Evolutionary conservation across 2,797 vertebrate species (phyloP).

Genomic region (Gambelia wislizenii): DNA sequence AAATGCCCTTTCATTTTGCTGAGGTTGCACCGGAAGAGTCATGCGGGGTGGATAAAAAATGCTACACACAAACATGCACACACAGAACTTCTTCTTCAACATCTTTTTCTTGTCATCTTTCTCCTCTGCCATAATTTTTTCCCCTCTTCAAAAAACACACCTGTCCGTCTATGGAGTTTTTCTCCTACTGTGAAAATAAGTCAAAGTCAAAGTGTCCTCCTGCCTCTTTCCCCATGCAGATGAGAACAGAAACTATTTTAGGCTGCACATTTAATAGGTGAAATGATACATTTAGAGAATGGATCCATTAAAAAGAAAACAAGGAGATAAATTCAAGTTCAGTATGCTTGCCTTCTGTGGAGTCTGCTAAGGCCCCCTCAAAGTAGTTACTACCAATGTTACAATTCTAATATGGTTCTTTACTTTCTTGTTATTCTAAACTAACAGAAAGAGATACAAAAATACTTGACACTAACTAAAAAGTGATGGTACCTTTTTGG

Average conservation of each 20-base stretch:
- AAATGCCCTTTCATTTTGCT: conserved; percentile 63
- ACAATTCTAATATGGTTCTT: no score
- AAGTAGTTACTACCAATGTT: no score
- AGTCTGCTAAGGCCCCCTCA: no score
- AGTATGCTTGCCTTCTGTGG: not conserved
- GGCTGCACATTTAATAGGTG: conserved; percentile 57
- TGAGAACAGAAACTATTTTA: conserved; percentile 53
- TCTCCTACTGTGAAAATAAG: conserved; percentile 63
- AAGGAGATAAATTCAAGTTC: conserved; percentile 9
- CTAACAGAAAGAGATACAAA: no score
- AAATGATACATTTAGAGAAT: not conserved
- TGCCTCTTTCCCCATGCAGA: conserved; percentile 37
- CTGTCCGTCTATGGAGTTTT: conserved; percentile 66
- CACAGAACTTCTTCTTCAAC: not conserved
- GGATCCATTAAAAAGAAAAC: not conserved
- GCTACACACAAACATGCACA: not conserved
- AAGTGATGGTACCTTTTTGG: not conserved
- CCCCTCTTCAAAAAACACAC: conserved; percentile 19
- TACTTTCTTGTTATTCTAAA: no score
- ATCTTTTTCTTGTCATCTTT: conserved; percentile 45
- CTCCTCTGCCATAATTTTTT: no score
- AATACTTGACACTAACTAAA: no score
- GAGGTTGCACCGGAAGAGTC: conserved; percentile 63
- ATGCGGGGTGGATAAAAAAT: conserved; percentile 55
- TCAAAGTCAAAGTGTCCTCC: conserved; percentile 56